Base-by-base conservation (phyloP, 2,113 vertebrate genomes). In the Copsychus sechellarum region DNA sequence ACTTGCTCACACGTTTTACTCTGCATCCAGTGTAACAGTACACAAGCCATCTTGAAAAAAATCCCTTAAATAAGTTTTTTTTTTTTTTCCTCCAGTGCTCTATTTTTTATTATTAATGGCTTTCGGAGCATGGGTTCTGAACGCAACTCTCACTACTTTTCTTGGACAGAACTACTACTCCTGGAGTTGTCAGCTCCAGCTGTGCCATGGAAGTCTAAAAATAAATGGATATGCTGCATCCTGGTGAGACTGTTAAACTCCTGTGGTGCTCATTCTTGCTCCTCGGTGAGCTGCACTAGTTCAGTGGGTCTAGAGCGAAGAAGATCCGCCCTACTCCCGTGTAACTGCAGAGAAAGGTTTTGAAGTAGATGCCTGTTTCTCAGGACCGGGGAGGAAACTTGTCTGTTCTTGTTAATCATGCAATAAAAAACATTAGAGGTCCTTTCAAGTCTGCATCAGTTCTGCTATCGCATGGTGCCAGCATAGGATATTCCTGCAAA, bases 361-460 rank as follows among this genome's bases (percentile, higher is more conserved):
- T 93, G 91, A 95, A 95, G 67, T 16, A 36, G 43, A 85, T 73
- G 26, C 62, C 25, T 81, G 13, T 93, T 96, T 96, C 93, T 96
- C 91, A 53, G 64, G 72, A 91, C 71, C 14, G 43, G 60, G 53
- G 69, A 82, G 60, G 81, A 90, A 94, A 91, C 57, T 81, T 93
- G 70, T 92, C 97, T 95, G 43, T 92, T 97, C 93, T 93, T 96
- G 91, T 97, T 95, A 97, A 58, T 73, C 53, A 70, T 31, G 93
- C 84, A 95, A 97, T 96, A 96, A 95, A 97, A 64, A 10, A 1
- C 38, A 57, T 1, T 66, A 54, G 91, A 97, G 66, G 91, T 81
- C 54, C 78, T 97, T 97, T 97, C 86, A 96, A 96, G 73, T 93
- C 54, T 95, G 78, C 91, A 94, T 93, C 60, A 83, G 84, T 82